A percentile compares a stretch with the other conserved stretches of the same genome.
Conservation (phyloP, 1,140 invertebrate genomes). For the Grapholita molesta region DNA sequence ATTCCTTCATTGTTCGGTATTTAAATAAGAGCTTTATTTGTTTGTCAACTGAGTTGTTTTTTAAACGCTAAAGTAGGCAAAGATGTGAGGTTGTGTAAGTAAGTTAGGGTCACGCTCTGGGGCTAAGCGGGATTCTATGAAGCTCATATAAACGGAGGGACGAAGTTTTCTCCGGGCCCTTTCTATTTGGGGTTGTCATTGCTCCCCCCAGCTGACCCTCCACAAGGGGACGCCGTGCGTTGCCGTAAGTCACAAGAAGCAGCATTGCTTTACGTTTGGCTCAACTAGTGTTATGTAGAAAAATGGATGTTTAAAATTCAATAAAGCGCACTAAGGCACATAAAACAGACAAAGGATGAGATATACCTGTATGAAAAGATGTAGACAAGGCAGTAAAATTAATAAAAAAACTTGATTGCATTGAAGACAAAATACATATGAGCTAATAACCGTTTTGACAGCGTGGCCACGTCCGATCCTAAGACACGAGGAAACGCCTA, state of each 20-base stretch:
- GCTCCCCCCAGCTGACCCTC: conserved; percentile 57
- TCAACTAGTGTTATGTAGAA: too few species aligned
- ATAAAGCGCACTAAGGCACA: too few species aligned
- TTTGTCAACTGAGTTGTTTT: background rate
- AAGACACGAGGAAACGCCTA: too few species aligned
- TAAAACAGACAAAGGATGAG: too few species aligned
- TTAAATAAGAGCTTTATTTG: background rate
- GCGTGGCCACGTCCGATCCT: too few species aligned
- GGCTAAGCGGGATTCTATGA: conserved; percentile 52
- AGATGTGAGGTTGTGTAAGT: background rate
- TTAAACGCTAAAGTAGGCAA: background rate
- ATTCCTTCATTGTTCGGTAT: background rate
- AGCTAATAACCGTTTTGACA: too few species aligned
- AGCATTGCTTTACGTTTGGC: too few species aligned
- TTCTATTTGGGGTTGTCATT: conserved; percentile 68
- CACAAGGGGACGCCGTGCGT: conserved; percentile 38
- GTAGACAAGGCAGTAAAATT: too few species aligned
- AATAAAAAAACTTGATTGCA: too few species aligned
- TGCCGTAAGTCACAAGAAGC: conserved; percentile 46
- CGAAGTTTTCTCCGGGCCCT: conserved; percentile 56
- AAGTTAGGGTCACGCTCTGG: background rate
- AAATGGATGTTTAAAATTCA: too few species aligned
- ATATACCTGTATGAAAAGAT: too few species aligned
- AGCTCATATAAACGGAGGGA: conserved; percentile 52
- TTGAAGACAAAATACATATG: too few species aligned